Percentiles rank a stretch among this genome's conserved stretches.
phyloP scores from a whole-genome alignment of 1,140 invertebrate genomes.

The Wasmannia auropunctata region DNA sequence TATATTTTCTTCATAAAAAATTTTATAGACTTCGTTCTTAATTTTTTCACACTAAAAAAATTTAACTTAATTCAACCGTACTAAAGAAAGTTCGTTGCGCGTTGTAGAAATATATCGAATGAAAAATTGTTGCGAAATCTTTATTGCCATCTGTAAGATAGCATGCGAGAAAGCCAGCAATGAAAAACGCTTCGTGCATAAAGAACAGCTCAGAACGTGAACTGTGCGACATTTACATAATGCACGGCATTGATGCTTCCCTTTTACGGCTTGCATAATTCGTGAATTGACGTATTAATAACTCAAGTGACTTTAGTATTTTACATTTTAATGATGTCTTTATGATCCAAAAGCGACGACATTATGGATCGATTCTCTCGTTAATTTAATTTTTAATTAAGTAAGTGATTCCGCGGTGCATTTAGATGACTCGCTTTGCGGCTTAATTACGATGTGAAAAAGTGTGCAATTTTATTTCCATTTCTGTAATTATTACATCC shows the following conservation, averaged over 20 bases:
- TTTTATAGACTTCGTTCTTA: background rate
- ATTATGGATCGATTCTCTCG: background rate
- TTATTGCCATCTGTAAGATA: background rate
- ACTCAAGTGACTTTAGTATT: background rate
- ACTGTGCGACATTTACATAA: constrained; percentile 19
- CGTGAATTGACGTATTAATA: constrained; percentile 30
- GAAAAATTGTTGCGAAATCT: constrained; percentile 29
- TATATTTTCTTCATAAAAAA: background rate
- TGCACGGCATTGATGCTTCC: background rate
- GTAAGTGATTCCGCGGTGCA: background rate
- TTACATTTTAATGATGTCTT: constrained; percentile 21
- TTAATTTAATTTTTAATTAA: constrained; percentile 48
- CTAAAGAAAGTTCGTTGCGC: background rate
- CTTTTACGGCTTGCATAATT: constrained; percentile 14
- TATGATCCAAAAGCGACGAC: constrained; percentile 23
- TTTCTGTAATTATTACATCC: constrained; percentile 30
- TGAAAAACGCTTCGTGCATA: background rate
- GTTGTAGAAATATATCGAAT: background rate
- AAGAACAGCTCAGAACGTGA: background rate
- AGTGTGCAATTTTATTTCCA: constrained; percentile 33
- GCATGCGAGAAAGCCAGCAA: background rate
- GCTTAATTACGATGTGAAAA: constrained; percentile 31
- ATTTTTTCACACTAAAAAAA: background rate
- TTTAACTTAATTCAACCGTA: background rate
- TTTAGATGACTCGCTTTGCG: background rate